Evolutionary conservation across 2,797 vertebrate species (phyloP), one percentile per base, ranked within the genome.

Genomic region (Poecilia picta): DNA sequence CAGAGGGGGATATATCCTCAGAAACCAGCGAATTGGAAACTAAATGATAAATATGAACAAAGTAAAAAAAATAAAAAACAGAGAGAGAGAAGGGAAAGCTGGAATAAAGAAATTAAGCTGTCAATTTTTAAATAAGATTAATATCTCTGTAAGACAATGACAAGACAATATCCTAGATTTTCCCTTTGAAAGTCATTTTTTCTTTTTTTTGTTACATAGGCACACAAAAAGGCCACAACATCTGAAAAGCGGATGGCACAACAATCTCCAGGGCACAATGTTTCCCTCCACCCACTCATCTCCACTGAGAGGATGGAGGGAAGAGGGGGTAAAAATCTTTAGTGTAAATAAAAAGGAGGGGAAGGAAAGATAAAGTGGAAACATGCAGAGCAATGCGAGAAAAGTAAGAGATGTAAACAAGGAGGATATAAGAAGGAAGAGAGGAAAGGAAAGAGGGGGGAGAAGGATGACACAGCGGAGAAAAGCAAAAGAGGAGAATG

Each of bases 251-350:
- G 81, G 88, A 91, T 87, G 82, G 88, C 86, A 91, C 91, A 93
- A 89, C 92, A 91, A 89, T 93, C 93, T 93, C 91, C 87, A 87
- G 91, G 91, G 91, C 90, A 90, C 87, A 91, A 87, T 90, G 89
- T 89, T 88, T 84, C 90, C 82, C 88, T 92, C 91, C 90, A 90
- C 92, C 94, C 93, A 92, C 92, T 93, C 87, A 89, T 93, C 90
- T 89, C 87, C 10, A 85, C 87, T 87, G 89, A 90, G 88, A 89
- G 87, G 87, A 87, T 84, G 80, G 77, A 77, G 80, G 76, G 81
- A 80, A 79, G 73, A 82, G 68, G 36, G 73, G 75, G 51, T 39
- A 57, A 75, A 80, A 84, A 5, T 72, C 79, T 81, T 73, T 82
- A 78, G 85, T 75, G 85, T 78, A 76, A 77, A 75, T 78, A 78